These are phyloP conservation scores for Adelges cooleyi DNA, from an alignment of 1,140 invertebrate genomes.

Conservation along the genomic window DNA sequence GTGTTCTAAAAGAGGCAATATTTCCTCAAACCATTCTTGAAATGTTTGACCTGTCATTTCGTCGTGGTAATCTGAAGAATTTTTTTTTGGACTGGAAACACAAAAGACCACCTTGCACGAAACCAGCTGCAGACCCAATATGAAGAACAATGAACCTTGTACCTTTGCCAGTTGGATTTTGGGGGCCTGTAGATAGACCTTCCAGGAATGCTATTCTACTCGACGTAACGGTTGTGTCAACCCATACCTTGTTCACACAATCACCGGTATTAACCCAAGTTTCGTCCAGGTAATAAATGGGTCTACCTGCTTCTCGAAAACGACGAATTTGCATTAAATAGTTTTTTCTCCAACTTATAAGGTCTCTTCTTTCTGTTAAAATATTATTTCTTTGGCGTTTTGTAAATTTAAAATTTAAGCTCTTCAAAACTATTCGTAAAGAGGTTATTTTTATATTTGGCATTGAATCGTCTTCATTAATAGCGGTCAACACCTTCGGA, in stretches of 20 bases:
- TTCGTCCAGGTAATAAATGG: background rate
- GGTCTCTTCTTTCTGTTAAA: background rate
- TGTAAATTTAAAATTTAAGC: background rate
- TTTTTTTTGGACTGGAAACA: too few relatives aligned
- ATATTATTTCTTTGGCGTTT: background rate
- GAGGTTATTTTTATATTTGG: background rate
- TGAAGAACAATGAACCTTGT: background rate
- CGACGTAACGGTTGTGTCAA: too few relatives aligned
- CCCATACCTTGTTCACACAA: background rate
- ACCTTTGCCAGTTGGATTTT: background rate
- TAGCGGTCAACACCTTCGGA: background rate
- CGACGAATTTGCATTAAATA: background rate
- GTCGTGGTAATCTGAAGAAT: slow-evolving; percentile 7
- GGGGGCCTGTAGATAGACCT: background rate
- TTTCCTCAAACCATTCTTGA: slow-evolving; percentile 7
- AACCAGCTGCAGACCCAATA: too few relatives aligned
- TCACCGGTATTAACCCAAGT: too few relatives aligned
- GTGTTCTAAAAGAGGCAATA: background rate
- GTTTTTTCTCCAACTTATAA: background rate
- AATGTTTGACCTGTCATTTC: background rate
- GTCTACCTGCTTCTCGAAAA: background rate
- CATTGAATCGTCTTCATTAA: background rate
- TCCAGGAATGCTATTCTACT: background rate
- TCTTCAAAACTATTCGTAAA: background rate
- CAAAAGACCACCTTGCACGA: too few relatives aligned